Conservation (phyloP, 2,888 invertebrate species). For the Ypsolopha scabrella region DNA sequence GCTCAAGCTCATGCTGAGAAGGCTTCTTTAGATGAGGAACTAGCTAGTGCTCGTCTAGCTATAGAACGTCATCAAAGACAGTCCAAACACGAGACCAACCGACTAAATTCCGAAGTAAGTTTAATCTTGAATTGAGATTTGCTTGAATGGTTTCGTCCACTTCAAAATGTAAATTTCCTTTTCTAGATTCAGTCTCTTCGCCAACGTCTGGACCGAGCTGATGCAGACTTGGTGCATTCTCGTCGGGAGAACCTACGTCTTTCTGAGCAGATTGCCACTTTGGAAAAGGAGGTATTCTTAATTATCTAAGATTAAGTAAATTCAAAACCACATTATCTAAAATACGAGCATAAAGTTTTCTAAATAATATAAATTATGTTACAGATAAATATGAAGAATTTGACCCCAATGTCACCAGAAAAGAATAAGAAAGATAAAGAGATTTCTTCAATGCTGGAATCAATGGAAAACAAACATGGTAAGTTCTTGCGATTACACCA, state of each 20-base stretch:
- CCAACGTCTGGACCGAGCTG: constrained; percentile 82
- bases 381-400: constrained; percentile 71
- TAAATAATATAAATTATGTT: constrained; percentile 5
- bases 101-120: constrained; percentile 79
- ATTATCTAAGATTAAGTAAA: neutral
- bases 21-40: constrained; percentile 82
- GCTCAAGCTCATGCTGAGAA: constrained; percentile 82
- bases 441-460: constrained; percentile 78
- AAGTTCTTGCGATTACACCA: constrained; percentile 32
- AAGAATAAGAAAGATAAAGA: constrained; percentile 81
- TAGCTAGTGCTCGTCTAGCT: constrained; percentile 76
- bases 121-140: constrained; percentile 4
- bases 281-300: constrained; percentile 81
- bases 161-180: neutral
- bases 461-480: constrained; percentile 89
- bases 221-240: constrained; percentile 84
- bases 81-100: constrained; percentile 79
- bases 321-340: neutral
- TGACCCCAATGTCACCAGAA: constrained; percentile 71
- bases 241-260: constrained; percentile 83
- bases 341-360: neutral
- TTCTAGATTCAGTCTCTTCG: constrained; percentile 74
- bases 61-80: constrained; percentile 81
- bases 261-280: constrained; percentile 80
- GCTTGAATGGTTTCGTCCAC: neutral